Conservation (phyloP, 2,113 vertebrate genomes). For the Tympanuchus pallidicinctus region DNA sequence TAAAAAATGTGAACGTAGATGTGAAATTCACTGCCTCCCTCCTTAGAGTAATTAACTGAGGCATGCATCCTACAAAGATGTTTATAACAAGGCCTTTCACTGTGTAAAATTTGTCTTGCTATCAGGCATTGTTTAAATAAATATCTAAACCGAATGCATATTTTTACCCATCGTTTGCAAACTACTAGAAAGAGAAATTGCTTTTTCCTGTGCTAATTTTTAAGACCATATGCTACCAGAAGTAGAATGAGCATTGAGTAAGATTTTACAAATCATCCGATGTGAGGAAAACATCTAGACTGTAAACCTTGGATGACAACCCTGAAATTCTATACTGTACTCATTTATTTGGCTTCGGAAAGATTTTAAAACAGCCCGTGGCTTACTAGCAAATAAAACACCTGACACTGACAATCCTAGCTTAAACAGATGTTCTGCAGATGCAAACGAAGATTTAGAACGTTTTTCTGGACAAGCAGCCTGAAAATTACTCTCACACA, state of each 20-base stretch:
- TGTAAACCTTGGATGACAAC: conserved; percentile 21
- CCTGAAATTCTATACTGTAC: conserved; percentile 46
- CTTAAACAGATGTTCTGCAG: conserved; percentile 75
- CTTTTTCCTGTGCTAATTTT: conserved; percentile 25
- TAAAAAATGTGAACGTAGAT: neutral
- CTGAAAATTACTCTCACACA: conserved; percentile 73
- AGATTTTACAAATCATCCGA: conserved; percentile 39
- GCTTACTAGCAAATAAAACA: conserved; percentile 60
- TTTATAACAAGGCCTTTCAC: neutral
- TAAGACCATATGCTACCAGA: conserved; percentile 27
- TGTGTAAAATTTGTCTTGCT: neutral
- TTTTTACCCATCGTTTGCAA: neutral
- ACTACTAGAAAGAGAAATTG: conserved; percentile 17
- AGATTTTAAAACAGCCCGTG: conserved; percentile 32
- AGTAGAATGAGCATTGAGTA: conserved; percentile 10
- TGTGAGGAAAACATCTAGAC: conserved; percentile 29
- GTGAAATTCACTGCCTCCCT: neutral
- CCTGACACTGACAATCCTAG: conserved; percentile 56
- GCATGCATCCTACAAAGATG: neutral
- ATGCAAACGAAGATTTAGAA: conserved; percentile 72
- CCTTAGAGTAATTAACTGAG: neutral
- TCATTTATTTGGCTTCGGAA: conserved; percentile 50
- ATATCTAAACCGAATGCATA: neutral
- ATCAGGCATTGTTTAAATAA: neutral
- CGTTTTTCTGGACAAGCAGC: conserved; percentile 61